Conservation (phyloP, 2,888 invertebrate genomes). For the Brachyopa scutellaris region DNA sequence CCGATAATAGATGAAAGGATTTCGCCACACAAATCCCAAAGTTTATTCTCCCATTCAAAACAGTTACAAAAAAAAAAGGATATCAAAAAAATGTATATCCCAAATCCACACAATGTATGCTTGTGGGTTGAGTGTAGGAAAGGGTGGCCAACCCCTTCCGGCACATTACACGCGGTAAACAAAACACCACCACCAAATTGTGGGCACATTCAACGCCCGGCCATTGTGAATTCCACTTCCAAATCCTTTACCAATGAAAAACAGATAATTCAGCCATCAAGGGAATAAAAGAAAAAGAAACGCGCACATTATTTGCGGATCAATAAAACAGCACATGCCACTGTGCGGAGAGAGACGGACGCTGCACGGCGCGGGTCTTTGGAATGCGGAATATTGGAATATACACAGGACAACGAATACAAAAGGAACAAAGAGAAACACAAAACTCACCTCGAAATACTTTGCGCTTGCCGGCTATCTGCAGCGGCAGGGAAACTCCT, state of each 20-base stretch:
- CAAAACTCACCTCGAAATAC: constrained; percentile 87
- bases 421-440: constrained; percentile 29
- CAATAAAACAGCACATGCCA: constrained; percentile 24
- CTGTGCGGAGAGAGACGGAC: no score
- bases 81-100: no score
- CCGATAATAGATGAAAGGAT: constrained; percentile 28
- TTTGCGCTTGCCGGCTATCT: constrained; percentile 89
- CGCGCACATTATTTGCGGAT: constrained; percentile 23
- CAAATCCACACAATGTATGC: not conserved
- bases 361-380: no score
- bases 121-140: not conserved
- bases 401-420: not conserved
- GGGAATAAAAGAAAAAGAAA: constrained; percentile 1
- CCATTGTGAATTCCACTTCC: constrained; percentile 42
- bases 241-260: constrained; percentile 41
- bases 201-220: not conserved
- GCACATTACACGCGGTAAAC: constrained; percentile 25
- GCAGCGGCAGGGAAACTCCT: constrained; percentile 89
- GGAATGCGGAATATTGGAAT: no score
- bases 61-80: constrained; percentile 3
- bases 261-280: constrained; percentile 30
- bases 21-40: constrained; percentile 29
- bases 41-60: constrained; percentile 19
- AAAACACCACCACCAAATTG: constrained; percentile 1
- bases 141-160: constrained; percentile 36